A percentile compares a stretch with the other conserved stretches of the same genome.
Evolutionary conservation across 2,888 invertebrate species (phyloP).

Genomic region (Ramazzottius varieornatus): DNA sequence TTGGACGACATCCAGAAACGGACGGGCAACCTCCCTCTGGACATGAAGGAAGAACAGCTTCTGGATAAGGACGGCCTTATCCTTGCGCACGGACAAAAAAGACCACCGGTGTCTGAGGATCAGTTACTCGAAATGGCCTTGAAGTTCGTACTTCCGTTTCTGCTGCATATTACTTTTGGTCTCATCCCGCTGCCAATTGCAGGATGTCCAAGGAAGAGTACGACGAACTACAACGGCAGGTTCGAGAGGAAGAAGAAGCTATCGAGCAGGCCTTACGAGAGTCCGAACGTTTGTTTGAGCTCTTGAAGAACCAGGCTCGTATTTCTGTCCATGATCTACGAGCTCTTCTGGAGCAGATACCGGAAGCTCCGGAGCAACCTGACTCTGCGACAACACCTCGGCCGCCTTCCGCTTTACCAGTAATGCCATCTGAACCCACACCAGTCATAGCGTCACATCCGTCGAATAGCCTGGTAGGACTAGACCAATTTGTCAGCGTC

Average conservation of each 20-base stretch:
- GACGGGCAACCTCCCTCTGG: not conserved
- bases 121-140: not conserved
- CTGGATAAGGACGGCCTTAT: not conserved
- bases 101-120: not conserved
- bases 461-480: not conserved
- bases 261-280: not conserved
- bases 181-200: too few relatives aligned
- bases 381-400: not conserved
- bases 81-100: not conserved
- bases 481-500: not conserved
- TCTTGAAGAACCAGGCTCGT: not conserved
- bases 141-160: not conserved
- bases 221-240: not conserved
- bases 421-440: not conserved
- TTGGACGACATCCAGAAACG: not conserved
- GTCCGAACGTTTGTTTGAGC: not conserved
- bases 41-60: not conserved
- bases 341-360: not conserved
- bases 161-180: too few relatives aligned
- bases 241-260: not conserved
- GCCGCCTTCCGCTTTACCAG: not conserved
- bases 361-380: not conserved
- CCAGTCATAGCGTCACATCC: not conserved
- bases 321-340: not conserved
- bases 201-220: conserved; percentile 1